These are phyloP conservation scores for Ondatra zibethicus DNA, from an alignment of 2,113 vertebrate genomes.

Conservation along the genomic window DNA sequence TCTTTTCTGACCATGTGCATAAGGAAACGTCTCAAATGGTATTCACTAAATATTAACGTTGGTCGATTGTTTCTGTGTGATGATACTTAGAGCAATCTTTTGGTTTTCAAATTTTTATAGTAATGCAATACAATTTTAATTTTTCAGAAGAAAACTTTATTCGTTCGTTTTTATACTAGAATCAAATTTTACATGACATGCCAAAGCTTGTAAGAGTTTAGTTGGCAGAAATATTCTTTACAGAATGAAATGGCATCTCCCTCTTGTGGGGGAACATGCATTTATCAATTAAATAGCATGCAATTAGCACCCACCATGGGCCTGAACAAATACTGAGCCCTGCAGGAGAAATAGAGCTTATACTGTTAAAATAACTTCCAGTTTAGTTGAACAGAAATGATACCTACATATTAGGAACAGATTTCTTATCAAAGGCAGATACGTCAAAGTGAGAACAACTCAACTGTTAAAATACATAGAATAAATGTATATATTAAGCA, in stretches of 20 bases:
- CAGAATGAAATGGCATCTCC: conserved; percentile 11
- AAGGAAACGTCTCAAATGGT: conserved; percentile 57
- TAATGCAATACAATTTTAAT: conserved; percentile 55
- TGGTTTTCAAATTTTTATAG: conserved; percentile 50
- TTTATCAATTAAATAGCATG: conserved; percentile 18
- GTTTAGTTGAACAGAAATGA: conserved; percentile 4
- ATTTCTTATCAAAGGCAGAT: conserved; percentile 39
- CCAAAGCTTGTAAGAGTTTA: conserved; percentile 41
- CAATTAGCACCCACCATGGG: neutral
- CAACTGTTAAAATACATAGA: neutral
- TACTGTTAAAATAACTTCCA: neutral
- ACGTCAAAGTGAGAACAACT: conserved; percentile 18
- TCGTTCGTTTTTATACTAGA: conserved; percentile 42
- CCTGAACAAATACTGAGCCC: neutral
- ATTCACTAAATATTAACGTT: conserved; percentile 64
- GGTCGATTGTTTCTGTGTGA: conserved; percentile 38
- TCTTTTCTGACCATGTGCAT: conserved; percentile 58
- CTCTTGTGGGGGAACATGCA: neutral
- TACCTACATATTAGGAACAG: neutral
- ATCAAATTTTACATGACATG: conserved; percentile 55
- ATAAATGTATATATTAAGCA: neutral
- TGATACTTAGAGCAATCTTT: conserved; percentile 25
- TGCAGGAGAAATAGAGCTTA: conserved; percentile 4
- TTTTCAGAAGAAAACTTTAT: conserved; percentile 38
- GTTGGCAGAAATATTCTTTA: conserved; percentile 42